These are phyloP conservation scores for Caenorhabditis sulstoni DNA, from an alignment of 2,888 invertebrate genomes.

Conservation along the genomic window DNA sequence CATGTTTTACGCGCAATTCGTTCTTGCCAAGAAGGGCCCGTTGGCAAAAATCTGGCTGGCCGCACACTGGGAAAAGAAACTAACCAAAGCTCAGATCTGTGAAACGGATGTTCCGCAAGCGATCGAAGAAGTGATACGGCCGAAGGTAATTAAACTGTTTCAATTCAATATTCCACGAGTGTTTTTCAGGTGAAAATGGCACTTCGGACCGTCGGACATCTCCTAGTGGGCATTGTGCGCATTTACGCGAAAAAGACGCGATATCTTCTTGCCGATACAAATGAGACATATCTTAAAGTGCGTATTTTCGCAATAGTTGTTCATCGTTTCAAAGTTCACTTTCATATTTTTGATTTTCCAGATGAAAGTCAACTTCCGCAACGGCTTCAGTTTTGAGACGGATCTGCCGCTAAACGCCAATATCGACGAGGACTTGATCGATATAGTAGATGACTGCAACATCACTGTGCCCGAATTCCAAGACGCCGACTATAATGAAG, in stretches of 20 bases:
- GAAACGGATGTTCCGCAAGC: slow-evolving; percentile 99
- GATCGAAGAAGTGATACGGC: slow-evolving; percentile 97
- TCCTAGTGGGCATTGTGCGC: slow-evolving; percentile 96
- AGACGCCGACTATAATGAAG: slow-evolving; percentile 43
- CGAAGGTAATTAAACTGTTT: slow-evolving; percentile 85
- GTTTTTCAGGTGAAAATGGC: slow-evolving; percentile 91
- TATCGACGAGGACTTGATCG: slow-evolving; percentile 29
- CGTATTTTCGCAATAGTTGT: too few relatives aligned
- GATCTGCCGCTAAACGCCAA: slow-evolving; percentile 28
- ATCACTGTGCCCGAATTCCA: slow-evolving; percentile 52
- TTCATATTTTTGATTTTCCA: slow-evolving; percentile 1
- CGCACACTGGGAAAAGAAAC: slow-evolving; percentile 99
- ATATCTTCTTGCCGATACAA: slow-evolving; percentile 96
- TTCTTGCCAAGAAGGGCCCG: slow-evolving; percentile 86
- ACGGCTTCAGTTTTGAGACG: slow-evolving; percentile 40
- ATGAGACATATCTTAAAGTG: slow-evolving; percentile 99
- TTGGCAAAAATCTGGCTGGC: slow-evolving; percentile 99
- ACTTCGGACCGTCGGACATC: slow-evolving; percentile 96
- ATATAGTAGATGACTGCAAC: slow-evolving; percentile 30
- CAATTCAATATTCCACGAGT: not conserved
- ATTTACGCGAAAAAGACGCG: slow-evolving; percentile 99
- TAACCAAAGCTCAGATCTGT: slow-evolving; percentile 98
- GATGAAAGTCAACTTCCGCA: slow-evolving; percentile 59
- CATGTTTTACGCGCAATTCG: slow-evolving; percentile 63
- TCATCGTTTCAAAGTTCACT: too few relatives aligned